Evolutionary conservation across 2,797 vertebrate genomes (phyloP).

Genomic region (Enteromius radiatus): DNA sequence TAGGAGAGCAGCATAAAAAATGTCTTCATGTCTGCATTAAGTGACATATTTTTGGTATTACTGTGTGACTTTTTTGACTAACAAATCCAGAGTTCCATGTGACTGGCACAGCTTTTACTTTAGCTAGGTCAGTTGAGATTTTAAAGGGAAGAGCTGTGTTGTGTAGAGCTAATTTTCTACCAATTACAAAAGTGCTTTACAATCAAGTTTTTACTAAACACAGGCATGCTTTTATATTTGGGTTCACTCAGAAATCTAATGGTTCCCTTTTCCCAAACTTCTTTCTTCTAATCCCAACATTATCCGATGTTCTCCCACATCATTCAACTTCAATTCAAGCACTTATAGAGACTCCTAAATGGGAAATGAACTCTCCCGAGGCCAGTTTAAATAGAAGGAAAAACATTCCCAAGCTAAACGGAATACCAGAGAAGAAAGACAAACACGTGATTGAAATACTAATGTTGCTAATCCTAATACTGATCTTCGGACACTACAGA

Average conservation of each 20-base stretch:
- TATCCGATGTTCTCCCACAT: constrained; percentile 25
- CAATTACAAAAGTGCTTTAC: background rate
- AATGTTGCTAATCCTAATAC: constrained; percentile 10
- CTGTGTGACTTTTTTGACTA: background rate
- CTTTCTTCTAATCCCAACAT: constrained; percentile 18
- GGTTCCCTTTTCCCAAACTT: constrained; percentile 7
- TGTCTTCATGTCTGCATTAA: background rate
- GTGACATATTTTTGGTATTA: background rate
- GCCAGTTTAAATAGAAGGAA: constrained; percentile 43
- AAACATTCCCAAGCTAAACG: constrained; percentile 51
- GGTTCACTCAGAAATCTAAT: background rate
- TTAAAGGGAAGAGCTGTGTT: background rate
- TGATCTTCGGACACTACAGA: background rate
- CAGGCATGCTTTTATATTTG: constrained; percentile 6
- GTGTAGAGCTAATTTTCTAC: background rate
- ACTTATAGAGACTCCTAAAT: constrained; percentile 42
- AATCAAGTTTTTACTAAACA: background rate
- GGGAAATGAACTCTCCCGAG: constrained; percentile 39
- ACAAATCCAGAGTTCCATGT: background rate
- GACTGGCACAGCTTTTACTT: background rate
- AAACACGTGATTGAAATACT: constrained; percentile 15
- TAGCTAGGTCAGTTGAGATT: background rate
- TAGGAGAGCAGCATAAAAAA: constrained; percentile 2
- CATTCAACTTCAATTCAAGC: constrained; percentile 31
- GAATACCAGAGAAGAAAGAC: constrained; percentile 44